Evolutionary conservation across 2,888 invertebrate genomes (phyloP), one percentile per base, ranked within the genome.

Genomic region (Rhagophthalmus giganteus): DNA sequence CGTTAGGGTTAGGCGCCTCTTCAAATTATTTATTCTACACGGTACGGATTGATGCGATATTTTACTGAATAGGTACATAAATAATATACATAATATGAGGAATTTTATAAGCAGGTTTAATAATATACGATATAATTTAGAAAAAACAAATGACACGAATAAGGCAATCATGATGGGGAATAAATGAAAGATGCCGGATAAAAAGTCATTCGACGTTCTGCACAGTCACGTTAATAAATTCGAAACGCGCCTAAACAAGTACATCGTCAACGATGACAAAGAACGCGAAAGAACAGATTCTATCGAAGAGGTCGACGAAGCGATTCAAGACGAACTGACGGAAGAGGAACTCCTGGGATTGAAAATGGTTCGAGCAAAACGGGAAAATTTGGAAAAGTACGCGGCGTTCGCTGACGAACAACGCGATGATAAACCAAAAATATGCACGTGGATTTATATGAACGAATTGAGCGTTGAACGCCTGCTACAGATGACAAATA

Each of bases 361-460:
- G 25, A 11, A 26, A 13, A 11, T 33, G 6, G 20, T 9, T 27
- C 8, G 1, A 10, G 25, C 41, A 15, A 28, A 34, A 16, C 12
- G 34, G 6, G 4, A 20, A 30, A 45, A 26, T 25, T 8, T 25
- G 1, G 34, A 41, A 9, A 35, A 42, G 28, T 52, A 46, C 33
- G 42, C 53, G 32, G 40, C 42, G 16, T 54, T 56, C 38, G 45
- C 45, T 38, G 44, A 37, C 5, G 24, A 51, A 25, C 6, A 15
- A 7, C 7, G 28, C 11, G n/a, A 37, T 10, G 28, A 55, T 16
- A 14, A 37, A 44, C 70, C 73, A 2, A 58, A 55, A 54, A 49
- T 68, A 25, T 65, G 67, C 15, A 50, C 65, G 2, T 72, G 69
- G 70, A 60, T 63, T 2, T 74, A 67, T 52, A 57, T 72, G 60